Percentiles rank a stretch among this genome's conserved stretches.
phyloP scores from a whole-genome alignment of 2,888 invertebrate genomes.

The Melinopterus prodromus region DNA sequence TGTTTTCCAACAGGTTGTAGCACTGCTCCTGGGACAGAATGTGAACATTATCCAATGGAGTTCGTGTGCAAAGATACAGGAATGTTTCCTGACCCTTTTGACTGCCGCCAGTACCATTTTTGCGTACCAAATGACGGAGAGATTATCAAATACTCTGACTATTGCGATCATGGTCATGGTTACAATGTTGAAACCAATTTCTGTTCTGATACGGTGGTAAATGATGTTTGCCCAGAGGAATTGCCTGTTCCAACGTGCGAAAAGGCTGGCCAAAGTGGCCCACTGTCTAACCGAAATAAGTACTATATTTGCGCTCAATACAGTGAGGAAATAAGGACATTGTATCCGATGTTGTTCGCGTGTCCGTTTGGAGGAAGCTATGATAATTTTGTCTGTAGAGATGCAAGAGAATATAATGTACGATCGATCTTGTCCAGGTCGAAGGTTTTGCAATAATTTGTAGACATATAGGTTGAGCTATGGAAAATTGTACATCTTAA shows the following conservation, averaged over 20 bases:
- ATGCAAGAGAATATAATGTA: not conserved
- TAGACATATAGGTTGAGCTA: not conserved
- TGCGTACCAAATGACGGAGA: constrained; percentile 26
- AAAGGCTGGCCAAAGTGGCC: constrained; percentile 7
- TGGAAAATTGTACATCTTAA: too few relatives aligned
- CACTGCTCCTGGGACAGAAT: not conserved
- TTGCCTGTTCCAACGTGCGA: constrained; percentile 21
- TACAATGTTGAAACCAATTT: constrained; percentile 25
- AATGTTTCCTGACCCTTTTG: constrained; percentile 33
- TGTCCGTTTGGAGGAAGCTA: constrained; percentile 33
- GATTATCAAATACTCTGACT: too few relatives aligned
- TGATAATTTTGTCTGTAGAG: constrained; percentile 16
- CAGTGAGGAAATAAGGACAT: not conserved
- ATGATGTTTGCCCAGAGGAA: not conserved
- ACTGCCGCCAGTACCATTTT: constrained; percentile 33
- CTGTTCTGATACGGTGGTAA: constrained; percentile 20
- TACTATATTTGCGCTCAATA: constrained; percentile 30
- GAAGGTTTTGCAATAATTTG: not conserved
- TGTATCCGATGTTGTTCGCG: constrained; percentile 33
- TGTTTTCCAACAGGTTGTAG: not conserved
- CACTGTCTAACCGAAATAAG: constrained; percentile 22
- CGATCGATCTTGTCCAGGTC: not conserved
- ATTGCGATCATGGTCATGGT: constrained; percentile 5
- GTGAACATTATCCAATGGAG: not conserved
- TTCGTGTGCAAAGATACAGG: constrained; percentile 30